A percentile compares a stretch with the other conserved stretches of the same genome.
Evolutionary conservation across 2,888 invertebrate species (phyloP).

Genomic region (Mimas tiliae): DNA sequence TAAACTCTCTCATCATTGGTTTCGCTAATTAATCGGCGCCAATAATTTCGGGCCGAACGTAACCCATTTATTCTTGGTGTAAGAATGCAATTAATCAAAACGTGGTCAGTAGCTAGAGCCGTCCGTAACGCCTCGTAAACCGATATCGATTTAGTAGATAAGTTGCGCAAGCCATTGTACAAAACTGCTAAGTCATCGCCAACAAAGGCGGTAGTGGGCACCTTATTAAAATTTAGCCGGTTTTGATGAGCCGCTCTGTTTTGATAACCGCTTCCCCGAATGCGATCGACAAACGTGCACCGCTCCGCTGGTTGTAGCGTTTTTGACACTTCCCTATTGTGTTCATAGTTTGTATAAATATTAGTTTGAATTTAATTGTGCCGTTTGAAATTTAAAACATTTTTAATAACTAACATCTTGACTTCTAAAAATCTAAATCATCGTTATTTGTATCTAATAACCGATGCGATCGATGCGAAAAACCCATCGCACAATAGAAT

Average conservation of each 20-base stretch:
- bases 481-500: slow-evolving; percentile 22
- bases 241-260: slow-evolving; percentile 79
- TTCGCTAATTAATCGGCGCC: slow-evolving; percentile 82
- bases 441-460: slow-evolving; percentile 25
- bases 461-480: neutral
- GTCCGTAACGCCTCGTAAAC: slow-evolving; percentile 82
- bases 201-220: slow-evolving; percentile 83
- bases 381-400: slow-evolving; percentile 34
- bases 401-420: slow-evolving; percentile 30
- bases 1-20: slow-evolving; percentile 69
- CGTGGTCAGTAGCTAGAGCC: slow-evolving; percentile 81
- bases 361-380: slow-evolving; percentile 58
- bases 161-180: slow-evolving; percentile 82
- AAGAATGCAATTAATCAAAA: slow-evolving; percentile 84
- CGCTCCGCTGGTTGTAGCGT: slow-evolving; percentile 59
- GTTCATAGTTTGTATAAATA: slow-evolving; percentile 64
- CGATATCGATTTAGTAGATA: slow-evolving; percentile 84
- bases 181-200: slow-evolving; percentile 73
- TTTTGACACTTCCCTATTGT: slow-evolving; percentile 69
- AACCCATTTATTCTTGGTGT: slow-evolving; percentile 59
- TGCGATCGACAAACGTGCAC: slow-evolving; percentile 60
- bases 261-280: slow-evolving; percentile 76
- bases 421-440: slow-evolving; percentile 33
- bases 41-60: slow-evolving; percentile 63
- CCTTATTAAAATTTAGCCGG: slow-evolving; percentile 83